Percentiles rank a stretch among this genome's conserved stretches.
phyloP scores from a whole-genome alignment of 2,888 invertebrate species.

The Heliconius hortense region DNA sequence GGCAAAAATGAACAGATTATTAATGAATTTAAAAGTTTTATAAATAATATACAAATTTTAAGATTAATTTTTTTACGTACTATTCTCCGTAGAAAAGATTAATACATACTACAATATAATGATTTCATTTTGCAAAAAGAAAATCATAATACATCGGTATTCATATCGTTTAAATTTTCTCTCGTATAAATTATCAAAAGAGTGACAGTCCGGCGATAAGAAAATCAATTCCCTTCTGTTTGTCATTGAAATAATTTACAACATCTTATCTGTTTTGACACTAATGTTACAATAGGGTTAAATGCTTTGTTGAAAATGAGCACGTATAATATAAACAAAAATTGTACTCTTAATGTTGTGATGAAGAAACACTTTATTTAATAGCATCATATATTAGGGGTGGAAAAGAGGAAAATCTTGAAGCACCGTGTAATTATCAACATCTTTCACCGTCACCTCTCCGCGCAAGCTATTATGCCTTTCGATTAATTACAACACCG shows the following conservation, averaged over 20 bases:
- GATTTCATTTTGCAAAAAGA: no score
- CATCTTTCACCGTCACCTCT: constrained; percentile 62
- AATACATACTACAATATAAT: not conserved
- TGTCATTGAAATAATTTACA: constrained; percentile 28
- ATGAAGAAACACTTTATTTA: constrained; percentile 21
- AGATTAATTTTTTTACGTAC: not conserved
- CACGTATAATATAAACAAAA: constrained; percentile 13
- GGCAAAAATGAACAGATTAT: not conserved
- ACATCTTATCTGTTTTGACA: constrained; percentile 27
- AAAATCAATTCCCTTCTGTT: constrained; percentile 23
- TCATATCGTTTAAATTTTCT: not conserved
- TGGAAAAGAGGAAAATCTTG: constrained; percentile 49
- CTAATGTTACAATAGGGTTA: constrained; percentile 21
- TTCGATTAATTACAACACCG: constrained; percentile 69
- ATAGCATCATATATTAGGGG: constrained; percentile 15
- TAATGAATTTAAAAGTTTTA: not conserved
- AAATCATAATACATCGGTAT: not conserved
- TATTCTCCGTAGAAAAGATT: not conserved
- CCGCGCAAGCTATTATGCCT: constrained; percentile 56
- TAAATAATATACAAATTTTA: no score
- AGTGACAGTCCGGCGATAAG: constrained; percentile 10
- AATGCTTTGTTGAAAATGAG: constrained; percentile 8
- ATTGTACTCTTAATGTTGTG: constrained; percentile 17
- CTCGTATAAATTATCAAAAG: not conserved
- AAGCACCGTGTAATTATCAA: constrained; percentile 70